phyloP scores from a whole-genome alignment of 2,888 invertebrate species.

The Leptothorax acervorum region DNA sequence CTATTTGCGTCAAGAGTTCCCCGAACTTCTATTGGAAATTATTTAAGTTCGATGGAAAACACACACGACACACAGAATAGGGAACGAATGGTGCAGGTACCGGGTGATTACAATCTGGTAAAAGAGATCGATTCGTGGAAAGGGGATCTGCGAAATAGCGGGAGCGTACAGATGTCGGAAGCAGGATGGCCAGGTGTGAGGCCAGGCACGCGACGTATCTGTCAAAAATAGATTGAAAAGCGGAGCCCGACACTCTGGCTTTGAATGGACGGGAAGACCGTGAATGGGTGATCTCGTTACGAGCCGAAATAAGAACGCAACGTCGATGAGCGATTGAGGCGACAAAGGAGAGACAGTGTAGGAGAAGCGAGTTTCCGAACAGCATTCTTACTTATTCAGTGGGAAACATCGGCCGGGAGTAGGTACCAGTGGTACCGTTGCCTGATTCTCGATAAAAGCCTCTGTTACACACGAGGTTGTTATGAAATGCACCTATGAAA shows the following conservation, averaged over 20 bases:
- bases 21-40: background rate
- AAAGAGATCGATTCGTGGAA: conserved; percentile 61
- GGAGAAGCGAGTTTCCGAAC: conserved; percentile 34
- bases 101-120: conserved; percentile 45
- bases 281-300: conserved; percentile 68
- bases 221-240: conserved; percentile 73
- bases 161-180: conserved; percentile 73
- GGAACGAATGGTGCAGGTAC: background rate
- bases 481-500: conserved; percentile 14
- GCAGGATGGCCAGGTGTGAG: conserved; percentile 75
- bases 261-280: conserved; percentile 57
- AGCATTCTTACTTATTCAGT: conserved; percentile 32
- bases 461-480: background rate
- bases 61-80: background rate
- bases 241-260: conserved; percentile 51
- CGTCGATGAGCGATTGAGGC: conserved; percentile 21
- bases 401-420: background rate
- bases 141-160: conserved; percentile 55
- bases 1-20: background rate
- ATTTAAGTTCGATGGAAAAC: background rate
- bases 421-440: conserved; percentile 10
- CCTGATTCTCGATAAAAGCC: conserved; percentile 9
- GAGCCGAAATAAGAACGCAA: conserved; percentile 42
- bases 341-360: conserved; percentile 6
- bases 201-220: conserved; percentile 73